Conservation (phyloP, 1,140 invertebrate species). For the Muscidifurax raptorellus region DNA sequence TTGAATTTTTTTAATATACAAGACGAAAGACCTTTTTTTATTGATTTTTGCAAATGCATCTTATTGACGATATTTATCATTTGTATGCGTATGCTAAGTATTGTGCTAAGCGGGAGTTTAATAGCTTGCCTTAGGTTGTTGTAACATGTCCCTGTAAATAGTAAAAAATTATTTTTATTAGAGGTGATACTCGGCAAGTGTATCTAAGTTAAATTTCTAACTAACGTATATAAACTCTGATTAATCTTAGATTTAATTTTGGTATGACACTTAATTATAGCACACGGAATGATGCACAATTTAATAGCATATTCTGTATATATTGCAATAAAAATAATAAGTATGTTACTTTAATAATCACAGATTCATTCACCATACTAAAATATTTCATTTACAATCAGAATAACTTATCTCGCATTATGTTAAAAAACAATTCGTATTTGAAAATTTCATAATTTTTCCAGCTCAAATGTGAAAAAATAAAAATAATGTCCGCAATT, state of each 20-base stretch:
- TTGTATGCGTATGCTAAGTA: background rate
- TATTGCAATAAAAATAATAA: constrained; percentile 43
- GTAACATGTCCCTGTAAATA: constrained; percentile 43
- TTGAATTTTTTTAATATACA: constrained; percentile 14
- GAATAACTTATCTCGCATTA: background rate
- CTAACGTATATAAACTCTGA: background rate
- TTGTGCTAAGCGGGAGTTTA: background rate
- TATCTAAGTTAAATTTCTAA: constrained; percentile 34
- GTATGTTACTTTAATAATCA: constrained; percentile 18
- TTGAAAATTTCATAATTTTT: background rate
- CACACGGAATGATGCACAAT: constrained; percentile 15
- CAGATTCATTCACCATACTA: background rate
- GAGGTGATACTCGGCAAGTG: background rate
- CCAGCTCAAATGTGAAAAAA: background rate
- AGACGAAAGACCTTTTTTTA: constrained; percentile 27
- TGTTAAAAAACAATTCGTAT: background rate
- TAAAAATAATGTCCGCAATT: background rate
- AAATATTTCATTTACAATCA: background rate
- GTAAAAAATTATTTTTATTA: constrained; percentile 38
- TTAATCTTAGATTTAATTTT: constrained; percentile 21
- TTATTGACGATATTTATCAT: constrained; percentile 28
- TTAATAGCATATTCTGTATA: constrained; percentile 25
- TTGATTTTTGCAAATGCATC: constrained; percentile 21
- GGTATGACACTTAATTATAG: constrained; percentile 22
- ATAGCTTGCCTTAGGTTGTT: constrained; percentile 20